Base-by-base conservation (phyloP, 2,888 invertebrate genomes). In the Caenorhabditis sp. region DNA sequence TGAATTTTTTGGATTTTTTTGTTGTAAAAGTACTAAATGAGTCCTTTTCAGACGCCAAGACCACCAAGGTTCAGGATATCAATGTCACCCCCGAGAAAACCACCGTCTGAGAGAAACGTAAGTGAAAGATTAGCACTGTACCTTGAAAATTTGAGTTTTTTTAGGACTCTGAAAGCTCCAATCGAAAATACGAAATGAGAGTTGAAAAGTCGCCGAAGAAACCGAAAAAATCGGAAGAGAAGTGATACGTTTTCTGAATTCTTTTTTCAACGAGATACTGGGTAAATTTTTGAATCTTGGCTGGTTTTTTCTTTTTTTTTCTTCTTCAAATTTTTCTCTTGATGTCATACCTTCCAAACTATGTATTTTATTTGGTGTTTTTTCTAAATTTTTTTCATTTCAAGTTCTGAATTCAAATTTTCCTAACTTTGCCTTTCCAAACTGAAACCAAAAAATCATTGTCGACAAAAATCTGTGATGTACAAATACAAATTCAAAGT, bases 21-120 rank as follows among this genome's bases (percentile, higher is more conserved):
- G 4, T 18, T 18, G 40, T 18, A 37, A 44, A 62, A 55, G 44
- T 32, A 2, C n/a, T 51, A 44, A 13, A 18, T n/a, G 40, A 22
- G 6, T 20, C 5, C n/a, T 22, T 82, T 86, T 50, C 69, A 87
- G 86, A 87, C 84, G 26, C 82, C 83, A 28, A 80, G 87, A 4
- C 84, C 87, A 6, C 89, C 90, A 24, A 62, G 87, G 62, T 90
- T 89, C 78, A 70, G 90, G 72, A 90, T 90, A 72, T 89, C 90
- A 24, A 84, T 84, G 71, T 89, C 89, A 11, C 89, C 89, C 3
- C 88, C 88, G 4, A 79, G 87, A 61, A 87, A 85, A 55, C 67
- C 77, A 2, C 61, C 77, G 51, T 77, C 77, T 0, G 77, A 82
- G 44, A 82, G 72, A 47, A 82, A 76, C 58, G 81, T 81, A 15